These are phyloP conservation scores for Diploptera punctata DNA, from an alignment of 2,888 invertebrate species.

Conservation along the genomic window DNA sequence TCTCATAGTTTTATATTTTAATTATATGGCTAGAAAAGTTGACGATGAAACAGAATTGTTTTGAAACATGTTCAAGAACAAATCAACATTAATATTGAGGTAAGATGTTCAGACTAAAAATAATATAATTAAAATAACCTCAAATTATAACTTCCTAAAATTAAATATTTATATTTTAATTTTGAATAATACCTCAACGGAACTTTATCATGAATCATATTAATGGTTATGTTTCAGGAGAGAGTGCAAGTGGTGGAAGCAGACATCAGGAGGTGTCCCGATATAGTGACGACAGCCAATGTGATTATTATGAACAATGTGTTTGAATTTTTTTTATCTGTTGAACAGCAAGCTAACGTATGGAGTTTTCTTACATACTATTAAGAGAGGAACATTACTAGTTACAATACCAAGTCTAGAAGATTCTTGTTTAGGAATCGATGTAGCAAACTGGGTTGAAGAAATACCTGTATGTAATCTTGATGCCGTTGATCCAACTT, in stretches of 20 bases:
- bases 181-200: no score
- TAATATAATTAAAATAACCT: no score
- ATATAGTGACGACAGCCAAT: conserved; percentile 63
- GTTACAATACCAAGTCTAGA: conserved; percentile 65
- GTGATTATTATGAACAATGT: conserved; percentile 71
- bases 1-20: no score
- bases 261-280: conserved; percentile 63
- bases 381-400: conserved; percentile 64
- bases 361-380: conserved; percentile 65
- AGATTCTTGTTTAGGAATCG: conserved; percentile 58
- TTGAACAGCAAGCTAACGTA: conserved; percentile 63
- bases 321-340: conserved; percentile 70
- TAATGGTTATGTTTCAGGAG: no score
- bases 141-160: no score
- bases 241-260: conserved; percentile 64
- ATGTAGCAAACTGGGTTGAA: conserved; percentile 47
- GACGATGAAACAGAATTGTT: no score
- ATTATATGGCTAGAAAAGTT: no score
- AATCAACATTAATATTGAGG: no score
- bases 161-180: no score
- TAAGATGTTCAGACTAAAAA: no score
- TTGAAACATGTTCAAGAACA: no score
- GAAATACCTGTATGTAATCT: conserved; percentile 41
- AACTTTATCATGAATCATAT: no score
- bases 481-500: conserved; percentile 37